Evolutionary conservation across 2,797 vertebrate genomes (phyloP).

Genomic region (Gila robusta): DNA sequence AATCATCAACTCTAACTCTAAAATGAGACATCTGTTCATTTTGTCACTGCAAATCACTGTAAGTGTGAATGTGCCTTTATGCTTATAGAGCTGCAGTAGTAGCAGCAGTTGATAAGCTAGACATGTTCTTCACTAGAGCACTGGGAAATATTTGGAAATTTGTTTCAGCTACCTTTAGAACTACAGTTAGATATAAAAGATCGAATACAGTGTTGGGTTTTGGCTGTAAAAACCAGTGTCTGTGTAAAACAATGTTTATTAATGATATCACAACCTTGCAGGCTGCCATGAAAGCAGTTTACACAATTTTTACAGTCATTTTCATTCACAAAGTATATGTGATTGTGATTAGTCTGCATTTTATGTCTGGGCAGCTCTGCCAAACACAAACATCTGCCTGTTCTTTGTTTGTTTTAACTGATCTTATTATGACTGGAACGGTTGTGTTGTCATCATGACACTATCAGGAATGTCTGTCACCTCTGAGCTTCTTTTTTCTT

Average conservation of each 20-base stretch:
- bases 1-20: neutral
- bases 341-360: conserved; percentile 19
- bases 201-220: neutral
- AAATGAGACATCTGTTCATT: neutral
- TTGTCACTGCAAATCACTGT: neutral
- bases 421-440: conserved; percentile 32
- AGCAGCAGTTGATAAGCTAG: neutral
- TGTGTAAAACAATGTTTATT: conserved; percentile 22
- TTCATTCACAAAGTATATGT: conserved; percentile 3
- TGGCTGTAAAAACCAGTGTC: conserved; percentile 1
- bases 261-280: conserved; percentile 9
- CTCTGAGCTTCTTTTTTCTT: conserved; percentile 25
- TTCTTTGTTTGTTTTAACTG: conserved; percentile 1
- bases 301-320: neutral
- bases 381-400: conserved; percentile 24
- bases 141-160: neutral
- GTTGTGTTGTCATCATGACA: conserved; percentile 41
- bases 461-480: neutral
- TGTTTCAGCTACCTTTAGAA: neutral
- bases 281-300: conserved; percentile 8
- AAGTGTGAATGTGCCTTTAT: neutral
- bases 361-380: conserved; percentile 12
- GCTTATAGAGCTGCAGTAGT: neutral
- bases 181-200: neutral
- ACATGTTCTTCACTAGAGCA: neutral